Percentiles rank a stretch among this genome's conserved stretches.
Conservation (phyloP, 2,113 vertebrate species). For the Sphyrna mokarran region DNA sequence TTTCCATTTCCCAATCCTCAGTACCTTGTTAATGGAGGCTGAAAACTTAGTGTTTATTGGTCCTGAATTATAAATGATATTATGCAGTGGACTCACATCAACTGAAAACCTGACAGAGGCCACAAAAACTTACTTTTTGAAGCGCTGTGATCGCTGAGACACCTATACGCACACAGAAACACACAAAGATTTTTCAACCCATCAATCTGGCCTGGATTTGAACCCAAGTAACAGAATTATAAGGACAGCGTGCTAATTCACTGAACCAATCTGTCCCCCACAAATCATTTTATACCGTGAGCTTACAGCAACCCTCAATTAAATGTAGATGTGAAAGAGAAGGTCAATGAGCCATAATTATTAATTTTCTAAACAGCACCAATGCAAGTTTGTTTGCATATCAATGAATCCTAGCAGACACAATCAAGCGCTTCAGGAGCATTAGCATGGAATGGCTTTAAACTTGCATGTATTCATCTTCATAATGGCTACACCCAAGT, state of each 20-base stretch:
- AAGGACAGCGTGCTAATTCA: slow-evolving; percentile 32
- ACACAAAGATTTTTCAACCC: background rate
- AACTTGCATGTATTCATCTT: background rate
- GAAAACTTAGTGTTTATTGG: slow-evolving; percentile 19
- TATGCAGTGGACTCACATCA: background rate
- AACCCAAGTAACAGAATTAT: background rate
- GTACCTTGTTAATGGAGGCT: background rate
- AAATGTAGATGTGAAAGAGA: slow-evolving; percentile 26
- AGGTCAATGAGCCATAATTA: slow-evolving; percentile 34
- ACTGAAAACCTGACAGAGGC: background rate
- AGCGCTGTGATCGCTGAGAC: background rate
- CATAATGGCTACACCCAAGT: background rate
- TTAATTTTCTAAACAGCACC: slow-evolving; percentile 33
- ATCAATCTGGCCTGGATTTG: background rate
- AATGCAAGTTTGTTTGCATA: slow-evolving; percentile 35
- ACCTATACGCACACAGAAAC: background rate
- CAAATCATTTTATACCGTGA: slow-evolving; percentile 29
- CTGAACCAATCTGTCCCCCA: slow-evolving; percentile 18
- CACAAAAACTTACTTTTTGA: background rate
- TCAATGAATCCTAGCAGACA: slow-evolving; percentile 28
- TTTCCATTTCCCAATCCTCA: slow-evolving; percentile 16
- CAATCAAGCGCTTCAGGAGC: slow-evolving; percentile 4
- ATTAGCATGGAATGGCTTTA: slow-evolving; percentile 16
- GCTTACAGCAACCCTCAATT: slow-evolving; percentile 23
- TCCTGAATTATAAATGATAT: background rate